Evolutionary conservation across 2,888 invertebrate genomes (phyloP).

Genomic region (Cistogaster globosa): DNA sequence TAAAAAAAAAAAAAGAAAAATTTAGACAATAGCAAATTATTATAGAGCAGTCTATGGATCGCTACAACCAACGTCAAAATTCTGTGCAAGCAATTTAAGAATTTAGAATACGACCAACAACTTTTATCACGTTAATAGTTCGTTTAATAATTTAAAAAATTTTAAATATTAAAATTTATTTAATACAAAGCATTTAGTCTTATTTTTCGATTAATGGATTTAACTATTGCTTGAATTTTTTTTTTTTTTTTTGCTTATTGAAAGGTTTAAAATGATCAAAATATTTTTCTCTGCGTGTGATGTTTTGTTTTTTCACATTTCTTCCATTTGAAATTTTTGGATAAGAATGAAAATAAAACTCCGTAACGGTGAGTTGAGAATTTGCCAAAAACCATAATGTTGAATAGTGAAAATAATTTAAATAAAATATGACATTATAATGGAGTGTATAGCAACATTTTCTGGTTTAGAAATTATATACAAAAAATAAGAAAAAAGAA

Average conservation of each 20-base stretch:
- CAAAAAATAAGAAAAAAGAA: constrained; percentile 9
- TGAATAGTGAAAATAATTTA: constrained; percentile 65
- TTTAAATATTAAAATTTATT: not conserved
- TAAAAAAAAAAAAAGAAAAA: too few species aligned
- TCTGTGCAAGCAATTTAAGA: too few species aligned
- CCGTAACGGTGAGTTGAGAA: constrained; percentile 64
- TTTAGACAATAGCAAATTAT: too few species aligned
- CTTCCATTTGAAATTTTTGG: not conserved
- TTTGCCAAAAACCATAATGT: constrained; percentile 66
- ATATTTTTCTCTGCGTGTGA: not conserved
- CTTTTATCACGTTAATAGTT: too few species aligned
- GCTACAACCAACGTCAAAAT: too few species aligned
- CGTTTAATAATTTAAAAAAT: too few species aligned
- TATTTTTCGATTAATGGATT: not conserved
- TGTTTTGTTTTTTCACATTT: not conserved
- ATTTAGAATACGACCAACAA: too few species aligned
- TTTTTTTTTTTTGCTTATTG: too few species aligned
- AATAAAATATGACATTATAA: constrained; percentile 70
- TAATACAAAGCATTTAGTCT: not conserved
- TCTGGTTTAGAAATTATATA: constrained; percentile 59
- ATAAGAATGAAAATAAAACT: constrained; percentile 22
- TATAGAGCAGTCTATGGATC: too few species aligned
- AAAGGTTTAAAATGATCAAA: not conserved
- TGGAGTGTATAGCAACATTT: constrained; percentile 55
- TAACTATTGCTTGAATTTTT: not conserved